Evolutionary conservation across 1,140 invertebrate species (phyloP).

Genomic region (Lanistes nyassanus): DNA sequence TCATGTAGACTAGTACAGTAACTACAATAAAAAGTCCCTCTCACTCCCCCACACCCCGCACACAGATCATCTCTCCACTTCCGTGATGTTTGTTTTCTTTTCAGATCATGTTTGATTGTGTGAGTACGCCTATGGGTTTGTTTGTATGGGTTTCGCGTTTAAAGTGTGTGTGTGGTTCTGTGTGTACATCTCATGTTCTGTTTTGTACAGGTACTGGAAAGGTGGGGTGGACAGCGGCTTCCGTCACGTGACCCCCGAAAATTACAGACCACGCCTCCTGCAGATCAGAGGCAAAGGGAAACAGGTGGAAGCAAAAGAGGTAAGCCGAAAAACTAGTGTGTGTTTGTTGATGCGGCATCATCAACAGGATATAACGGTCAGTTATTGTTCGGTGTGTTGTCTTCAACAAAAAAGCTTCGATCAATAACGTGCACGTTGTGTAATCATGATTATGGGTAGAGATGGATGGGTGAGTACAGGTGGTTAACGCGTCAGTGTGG

Average conservation of each 20-base stretch:
- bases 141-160: not conserved
- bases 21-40: too few species aligned
- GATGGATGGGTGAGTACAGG: too few species aligned
- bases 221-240: conserved; percentile 73
- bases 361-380: too few species aligned
- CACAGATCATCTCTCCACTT: not conserved
- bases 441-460: too few species aligned
- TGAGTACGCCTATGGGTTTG: not conserved
- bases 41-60: not conserved
- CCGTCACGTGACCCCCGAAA: conserved; percentile 67
- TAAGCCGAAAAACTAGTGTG: too few species aligned
- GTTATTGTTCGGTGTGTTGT: too few species aligned
- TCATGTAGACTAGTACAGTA: too few species aligned
- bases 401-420: too few species aligned
- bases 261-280: conserved; percentile 73
- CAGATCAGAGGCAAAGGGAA: conserved; percentile 61
- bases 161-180: not conserved
- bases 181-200: not conserved
- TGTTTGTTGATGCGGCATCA: too few species aligned
- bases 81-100: not conserved
- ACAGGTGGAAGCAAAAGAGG: conserved; percentile 51
- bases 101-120: not conserved
- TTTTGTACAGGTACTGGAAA: conserved; percentile 41
- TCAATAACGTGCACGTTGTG: too few species aligned
- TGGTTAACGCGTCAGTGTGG: too few species aligned